phyloP scores from a whole-genome alignment of 2,888 invertebrate species.

The Amphimallon solstitiale region DNA sequence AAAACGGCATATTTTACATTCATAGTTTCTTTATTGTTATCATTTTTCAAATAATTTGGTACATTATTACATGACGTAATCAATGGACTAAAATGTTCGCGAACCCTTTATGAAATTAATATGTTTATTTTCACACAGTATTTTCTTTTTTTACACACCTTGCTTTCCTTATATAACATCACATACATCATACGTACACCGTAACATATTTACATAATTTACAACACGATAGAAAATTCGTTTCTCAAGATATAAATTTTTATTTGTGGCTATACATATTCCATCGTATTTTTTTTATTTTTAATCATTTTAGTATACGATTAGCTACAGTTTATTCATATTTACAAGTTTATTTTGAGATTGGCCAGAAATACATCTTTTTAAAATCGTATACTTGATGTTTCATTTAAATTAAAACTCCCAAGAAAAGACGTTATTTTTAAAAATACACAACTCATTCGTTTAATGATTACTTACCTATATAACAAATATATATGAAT shows the following conservation, averaged over 20 bases:
- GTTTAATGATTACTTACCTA: no score
- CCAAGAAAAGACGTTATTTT: no score
- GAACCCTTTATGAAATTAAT: no score
- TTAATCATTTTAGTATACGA: slow-evolving; percentile 10
- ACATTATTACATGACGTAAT: slow-evolving; percentile 54
- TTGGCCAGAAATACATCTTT: slow-evolving; percentile 19
- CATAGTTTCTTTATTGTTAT: slow-evolving; percentile 11
- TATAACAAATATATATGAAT: no score
- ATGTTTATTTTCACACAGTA: not conserved
- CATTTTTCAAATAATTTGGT: slow-evolving; percentile 37
- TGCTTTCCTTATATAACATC: not conserved
- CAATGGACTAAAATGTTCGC: slow-evolving; percentile 53
- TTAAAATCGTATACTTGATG: no score
- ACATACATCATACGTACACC: not conserved
- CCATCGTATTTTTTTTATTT: slow-evolving; percentile 5
- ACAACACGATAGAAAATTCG: slow-evolving; percentile 11
- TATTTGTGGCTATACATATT: slow-evolving; percentile 1
- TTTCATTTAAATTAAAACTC: no score
- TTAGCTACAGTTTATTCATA: slow-evolving; percentile 9
- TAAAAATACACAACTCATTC: no score
- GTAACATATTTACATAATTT: slow-evolving; percentile 27
- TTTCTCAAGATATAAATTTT: not conserved
- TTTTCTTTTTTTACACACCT: not conserved
- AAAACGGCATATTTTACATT: slow-evolving; percentile 3
- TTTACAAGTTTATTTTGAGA: slow-evolving; percentile 20